Evolutionary conservation across 35 echinoderm and acorn worm species (phyloP).

Genomic region (Heliocidaris erythrogramma): DNA sequence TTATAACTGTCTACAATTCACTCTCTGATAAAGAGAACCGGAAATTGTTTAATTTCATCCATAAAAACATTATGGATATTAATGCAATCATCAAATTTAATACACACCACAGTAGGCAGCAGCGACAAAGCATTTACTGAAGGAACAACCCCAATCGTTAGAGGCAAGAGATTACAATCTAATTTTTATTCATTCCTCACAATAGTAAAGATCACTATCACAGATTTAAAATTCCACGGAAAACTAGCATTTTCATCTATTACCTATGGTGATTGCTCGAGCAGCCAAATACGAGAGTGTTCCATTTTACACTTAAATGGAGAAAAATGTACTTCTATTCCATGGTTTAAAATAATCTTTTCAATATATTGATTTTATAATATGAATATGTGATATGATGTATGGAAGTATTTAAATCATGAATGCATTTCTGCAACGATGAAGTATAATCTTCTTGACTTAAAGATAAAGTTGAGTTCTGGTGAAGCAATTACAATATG

Average conservation of each 20-base stretch:
- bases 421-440: too few species aligned
- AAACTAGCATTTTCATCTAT: neutral
- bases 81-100: neutral
- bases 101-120: neutral
- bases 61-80: neutral
- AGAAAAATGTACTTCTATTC: neutral
- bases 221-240: neutral
- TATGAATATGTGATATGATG: neutral
- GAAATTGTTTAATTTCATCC: neutral
- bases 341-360: neutral
- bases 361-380: neutral
- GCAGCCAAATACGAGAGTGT: neutral
- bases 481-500: too few species aligned
- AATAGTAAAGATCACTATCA: neutral
- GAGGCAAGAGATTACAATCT: neutral
- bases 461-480: too few species aligned
- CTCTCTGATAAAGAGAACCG: neutral
- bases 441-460: too few species aligned
- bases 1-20: neutral
- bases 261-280: neutral
- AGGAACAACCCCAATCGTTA: slow-evolving; percentile 10
- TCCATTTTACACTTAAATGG: neutral
- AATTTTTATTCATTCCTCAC: neutral
- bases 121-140: too few species aligned
- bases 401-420: too few species aligned